These are phyloP conservation scores for Tetragonisca angustula DNA, from an alignment of 2,888 invertebrate species.

Conservation along the genomic window DNA sequence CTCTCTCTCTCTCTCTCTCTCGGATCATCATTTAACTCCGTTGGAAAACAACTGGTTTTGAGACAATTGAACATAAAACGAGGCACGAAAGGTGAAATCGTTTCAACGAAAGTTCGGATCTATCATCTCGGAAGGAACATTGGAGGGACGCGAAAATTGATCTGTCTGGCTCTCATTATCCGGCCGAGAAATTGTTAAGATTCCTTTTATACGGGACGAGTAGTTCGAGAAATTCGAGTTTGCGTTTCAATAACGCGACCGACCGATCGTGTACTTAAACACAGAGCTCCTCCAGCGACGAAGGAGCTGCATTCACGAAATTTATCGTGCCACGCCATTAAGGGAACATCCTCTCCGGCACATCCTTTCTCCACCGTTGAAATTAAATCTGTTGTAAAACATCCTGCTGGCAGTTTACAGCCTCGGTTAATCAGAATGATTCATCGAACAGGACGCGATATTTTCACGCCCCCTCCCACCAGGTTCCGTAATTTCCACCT, in stretches of 20 bases:
- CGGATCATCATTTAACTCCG: not conserved
- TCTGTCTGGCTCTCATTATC: slow-evolving; percentile 16
- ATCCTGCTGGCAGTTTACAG: slow-evolving; percentile 18
- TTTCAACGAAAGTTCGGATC: not conserved
- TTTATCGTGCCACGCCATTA: slow-evolving; percentile 41
- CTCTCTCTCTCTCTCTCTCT: not conserved
- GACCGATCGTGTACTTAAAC: slow-evolving; percentile 13
- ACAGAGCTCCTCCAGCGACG: not conserved
- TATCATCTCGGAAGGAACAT: not conserved
- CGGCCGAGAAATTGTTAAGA: slow-evolving; percentile 28
- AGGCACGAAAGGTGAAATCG: not conserved
- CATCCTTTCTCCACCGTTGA: slow-evolving; percentile 11
- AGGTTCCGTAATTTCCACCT: not conserved
- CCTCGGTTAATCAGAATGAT: slow-evolving; percentile 26
- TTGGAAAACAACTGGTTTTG: not conserved
- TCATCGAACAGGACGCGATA: slow-evolving; percentile 21
- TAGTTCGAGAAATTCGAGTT: slow-evolving; percentile 11
- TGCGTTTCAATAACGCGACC: slow-evolving; percentile 20
- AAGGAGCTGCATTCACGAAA: slow-evolving; percentile 10
- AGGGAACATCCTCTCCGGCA: not conserved
- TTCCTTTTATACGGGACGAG: slow-evolving; percentile 23
- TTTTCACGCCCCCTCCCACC: not conserved
- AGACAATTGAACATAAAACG: not conserved
- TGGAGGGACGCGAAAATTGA: slow-evolving; percentile 17
- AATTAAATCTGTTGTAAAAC: slow-evolving; percentile 50